Base-by-base conservation (phyloP, 2,113 vertebrate genomes). In the Pan troglodytes region DNA sequence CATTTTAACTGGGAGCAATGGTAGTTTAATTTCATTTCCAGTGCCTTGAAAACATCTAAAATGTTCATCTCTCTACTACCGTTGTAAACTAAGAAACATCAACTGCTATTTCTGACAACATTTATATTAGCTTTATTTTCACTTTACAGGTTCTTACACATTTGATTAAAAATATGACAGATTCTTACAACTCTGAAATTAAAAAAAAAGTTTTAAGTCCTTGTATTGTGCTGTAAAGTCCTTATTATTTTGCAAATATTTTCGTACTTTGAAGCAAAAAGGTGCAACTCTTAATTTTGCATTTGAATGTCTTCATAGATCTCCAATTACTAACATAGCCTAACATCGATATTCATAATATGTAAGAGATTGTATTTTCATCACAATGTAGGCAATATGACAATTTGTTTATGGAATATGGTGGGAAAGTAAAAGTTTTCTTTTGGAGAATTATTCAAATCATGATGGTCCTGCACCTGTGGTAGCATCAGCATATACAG, bases 61-160 rank as follows among this genome's bases (percentile, higher is more conserved):
- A 35, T 0, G 8, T 81, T 89, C 40, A 89, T 78, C 72, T 82
- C 72, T 35, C n/a, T 92, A 13, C 18, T 50, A 57, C 22, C n/a
- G 22, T 75, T 76, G 80, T 61, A 88, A 97, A 86, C 92, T 18
- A 95, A 80, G 83, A 97, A 80, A 14, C 10, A 43, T 16, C 94
- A 23, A 90, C 43, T 83, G 30, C 32, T 14, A 79, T 91, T 83
- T 86, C 30, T 96, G 89, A 93, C 55, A 78, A 86, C 73, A 95
- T 91, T 90, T 78, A 12, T 61, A 73, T 88, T 90, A 88, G 32
- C 22, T 95, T 94, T 92, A 61, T 87, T 95, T 97, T 95, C 84
- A 78, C 50, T 87, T 94, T 93, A 70, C 20, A 70, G 48, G 13
- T 91, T 95, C 43, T 70, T 92, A 80, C 14, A 84, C 22, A 13